Evolutionary conservation across 1,140 invertebrate species (phyloP).

Genomic region (Lepidurus apus): DNA sequence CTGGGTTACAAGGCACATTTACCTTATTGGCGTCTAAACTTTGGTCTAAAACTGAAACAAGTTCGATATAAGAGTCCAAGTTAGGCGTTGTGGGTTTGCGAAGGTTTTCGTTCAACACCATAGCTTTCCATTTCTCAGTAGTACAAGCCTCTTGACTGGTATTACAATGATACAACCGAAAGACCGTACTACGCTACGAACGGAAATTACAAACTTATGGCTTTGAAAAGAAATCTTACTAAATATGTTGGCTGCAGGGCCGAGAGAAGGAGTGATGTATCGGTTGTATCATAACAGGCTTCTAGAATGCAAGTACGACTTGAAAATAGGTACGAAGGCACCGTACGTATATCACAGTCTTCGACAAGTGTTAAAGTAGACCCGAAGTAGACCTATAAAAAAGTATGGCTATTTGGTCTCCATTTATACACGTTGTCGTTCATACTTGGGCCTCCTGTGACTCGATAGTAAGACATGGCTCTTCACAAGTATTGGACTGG

Average conservation of each 20-base stretch:
- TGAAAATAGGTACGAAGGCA: background rate
- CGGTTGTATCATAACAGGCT: background rate
- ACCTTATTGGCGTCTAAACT: background rate
- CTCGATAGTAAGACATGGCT: background rate
- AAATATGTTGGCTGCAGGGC: background rate
- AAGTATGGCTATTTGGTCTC: background rate
- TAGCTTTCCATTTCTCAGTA: background rate
- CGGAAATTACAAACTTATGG: background rate
- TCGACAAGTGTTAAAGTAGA: background rate
- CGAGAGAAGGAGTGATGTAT: background rate
- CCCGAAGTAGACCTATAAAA: background rate
- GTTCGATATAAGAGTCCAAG: background rate
- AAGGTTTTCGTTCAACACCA: background rate
- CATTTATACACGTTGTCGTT: background rate
- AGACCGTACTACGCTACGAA: background rate
- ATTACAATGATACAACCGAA: background rate
- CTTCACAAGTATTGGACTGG: background rate
- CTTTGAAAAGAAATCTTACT: background rate
- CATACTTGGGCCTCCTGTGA: background rate
- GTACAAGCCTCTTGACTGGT: background rate
- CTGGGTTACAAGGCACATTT: background rate
- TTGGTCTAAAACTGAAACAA: background rate
- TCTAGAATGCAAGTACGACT: background rate
- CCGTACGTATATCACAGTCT: conserved; percentile 4
- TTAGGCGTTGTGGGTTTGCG: background rate